Evolutionary conservation across 2,888 invertebrate species (phyloP), one percentile per base, ranked within the genome.

Genomic region (Arrhopalites spinosus): DNA sequence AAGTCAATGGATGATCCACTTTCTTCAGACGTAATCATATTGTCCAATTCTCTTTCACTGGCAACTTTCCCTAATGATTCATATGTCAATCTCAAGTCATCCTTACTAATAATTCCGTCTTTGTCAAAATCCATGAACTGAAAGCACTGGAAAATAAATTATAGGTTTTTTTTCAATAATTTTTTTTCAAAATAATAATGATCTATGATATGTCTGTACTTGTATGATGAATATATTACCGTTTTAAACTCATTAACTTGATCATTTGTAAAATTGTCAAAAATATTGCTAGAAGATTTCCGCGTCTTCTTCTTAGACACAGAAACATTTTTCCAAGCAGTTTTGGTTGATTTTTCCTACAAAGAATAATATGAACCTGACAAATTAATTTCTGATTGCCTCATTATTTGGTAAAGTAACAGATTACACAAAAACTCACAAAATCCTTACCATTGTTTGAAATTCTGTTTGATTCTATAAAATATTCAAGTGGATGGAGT

Each of bases 161-260:
- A n/a, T n/a, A n/a, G n/a, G n/a, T n/a, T n/a, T n/a, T 64, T 5
- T 64, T 23, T 64, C n/a, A 56, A 56, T 3, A 25, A 64, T 64
- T 27, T 23, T 11, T 64, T 29, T 7, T 23, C 7, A 13, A 64
- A 27, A n/a, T 56, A 7, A 56, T 8, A 56, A 56, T 13, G 7
- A 8, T 13, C 23, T 56, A 7, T 8, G 25, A 64, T 27, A 36
- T 30, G 8, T 27, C 36, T 17, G n/a, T 56, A 20, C 56, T 5
- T 13, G 23, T 20, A 56, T 56, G 15, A 8, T 13, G 7, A 25
- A 70, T 11, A 7, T 27, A 59, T 56, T 45, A 75, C 75, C 77
- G 85, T 85, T 81, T 85, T 85, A 81, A 85, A 85, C 78, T 85
- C 85, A 68, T 84, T 84, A 30, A 85, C 84, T 78, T 85, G 84